Evolutionary conservation across 2,888 invertebrate species (phyloP).

Genomic region (Melieria crassipennis): DNA sequence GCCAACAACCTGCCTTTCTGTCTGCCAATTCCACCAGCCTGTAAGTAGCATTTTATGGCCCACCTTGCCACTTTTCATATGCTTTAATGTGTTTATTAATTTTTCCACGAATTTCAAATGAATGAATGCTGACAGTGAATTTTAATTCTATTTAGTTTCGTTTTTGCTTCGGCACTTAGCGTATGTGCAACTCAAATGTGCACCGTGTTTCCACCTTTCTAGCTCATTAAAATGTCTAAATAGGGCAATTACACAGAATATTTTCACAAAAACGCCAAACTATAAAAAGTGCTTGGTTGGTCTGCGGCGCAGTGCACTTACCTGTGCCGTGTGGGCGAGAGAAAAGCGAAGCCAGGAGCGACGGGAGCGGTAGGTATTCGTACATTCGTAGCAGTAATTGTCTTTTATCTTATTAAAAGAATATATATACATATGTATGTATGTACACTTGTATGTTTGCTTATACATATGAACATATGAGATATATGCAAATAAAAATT

Average conservation of each 20-base stretch:
- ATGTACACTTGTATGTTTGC: neutral
- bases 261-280: neutral
- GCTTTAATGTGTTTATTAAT: slow-evolving; percentile 24
- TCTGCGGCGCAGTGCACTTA: neutral
- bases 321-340: too few species aligned
- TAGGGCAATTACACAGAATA: slow-evolving; percentile 28
- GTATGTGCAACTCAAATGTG: neutral
- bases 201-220: slow-evolving; percentile 17
- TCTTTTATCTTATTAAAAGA: slow-evolving; percentile 26
- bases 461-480: neutral
- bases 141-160: slow-evolving; percentile 10
- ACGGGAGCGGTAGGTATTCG: too few species aligned
- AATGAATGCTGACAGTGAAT: slow-evolving; percentile 15
- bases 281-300: neutral
- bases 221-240: slow-evolving; percentile 32
- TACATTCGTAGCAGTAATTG: slow-evolving; percentile 17
- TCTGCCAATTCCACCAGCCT: neutral
- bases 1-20: too few species aligned
- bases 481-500: slow-evolving; percentile 1
- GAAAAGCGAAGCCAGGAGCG: too few species aligned
- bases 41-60: slow-evolving; percentile 9
- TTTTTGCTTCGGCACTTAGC: neutral
- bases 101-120: slow-evolving; percentile 30
- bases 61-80: slow-evolving; percentile 15
- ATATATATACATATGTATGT: slow-evolving; percentile 18